Percentiles rank a stretch among this genome's conserved stretches.
Conservation (phyloP, 2,888 invertebrate species). For the Aspidapion aeneum region DNA sequence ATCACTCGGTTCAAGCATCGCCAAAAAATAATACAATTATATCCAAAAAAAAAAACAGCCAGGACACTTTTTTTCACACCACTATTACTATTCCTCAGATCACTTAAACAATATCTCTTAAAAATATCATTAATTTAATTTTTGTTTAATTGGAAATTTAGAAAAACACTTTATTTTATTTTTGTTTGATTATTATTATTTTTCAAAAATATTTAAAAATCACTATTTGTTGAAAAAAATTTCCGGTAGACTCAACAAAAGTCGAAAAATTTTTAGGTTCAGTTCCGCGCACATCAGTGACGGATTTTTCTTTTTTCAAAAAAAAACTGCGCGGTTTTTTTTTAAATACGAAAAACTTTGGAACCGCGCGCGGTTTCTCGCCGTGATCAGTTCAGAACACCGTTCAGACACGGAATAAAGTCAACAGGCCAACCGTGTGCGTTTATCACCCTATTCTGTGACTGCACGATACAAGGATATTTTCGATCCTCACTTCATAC, state of each 20-base stretch:
- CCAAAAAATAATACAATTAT: constrained; percentile 35
- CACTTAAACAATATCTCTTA: not conserved
- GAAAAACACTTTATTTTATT: no score
- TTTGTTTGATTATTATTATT: not conserved
- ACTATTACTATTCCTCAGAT: not conserved
- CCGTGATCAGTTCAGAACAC: no score
- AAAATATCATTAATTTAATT: not conserved
- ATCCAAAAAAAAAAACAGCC: constrained; percentile 20
- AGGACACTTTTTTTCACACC: constrained; percentile 12
- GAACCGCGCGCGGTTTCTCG: no score
- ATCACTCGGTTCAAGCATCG: constrained; percentile 46
- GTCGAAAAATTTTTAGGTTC: not conserved
- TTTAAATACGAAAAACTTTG: no score
- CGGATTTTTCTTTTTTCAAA: no score
- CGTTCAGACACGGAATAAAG: no score
- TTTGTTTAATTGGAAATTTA: not conserved
- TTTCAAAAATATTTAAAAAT: not conserved
- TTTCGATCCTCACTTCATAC: no score
- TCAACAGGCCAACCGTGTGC: no score
- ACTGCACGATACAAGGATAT: no score
- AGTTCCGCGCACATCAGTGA: not conserved
- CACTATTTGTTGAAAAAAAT: not conserved
- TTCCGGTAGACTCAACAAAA: not conserved
- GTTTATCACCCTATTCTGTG: no score
- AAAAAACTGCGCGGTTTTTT: no score